phyloP scores from a whole-genome alignment of 2,113 vertebrate species.

The Anoplopoma fimbria region DNA sequence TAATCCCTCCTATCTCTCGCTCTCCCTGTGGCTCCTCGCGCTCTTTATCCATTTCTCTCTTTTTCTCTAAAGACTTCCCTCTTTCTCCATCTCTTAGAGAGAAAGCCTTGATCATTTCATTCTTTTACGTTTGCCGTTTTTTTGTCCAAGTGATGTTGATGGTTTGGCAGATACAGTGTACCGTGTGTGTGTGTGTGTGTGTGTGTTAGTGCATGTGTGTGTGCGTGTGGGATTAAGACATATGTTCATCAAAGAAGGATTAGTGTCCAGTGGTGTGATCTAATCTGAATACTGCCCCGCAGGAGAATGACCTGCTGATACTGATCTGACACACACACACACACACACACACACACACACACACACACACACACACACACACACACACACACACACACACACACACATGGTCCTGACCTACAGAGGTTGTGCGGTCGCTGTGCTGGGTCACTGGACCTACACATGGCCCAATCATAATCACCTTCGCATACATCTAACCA shows the following conservation, averaged over 20 bases:
- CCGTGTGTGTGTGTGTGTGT: neutral
- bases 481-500: slow-evolving; percentile 41
- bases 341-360: slow-evolving; percentile 10
- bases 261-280: slow-evolving; percentile 57
- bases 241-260: slow-evolving; percentile 72
- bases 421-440: slow-evolving; percentile 27
- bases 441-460: slow-evolving; percentile 38
- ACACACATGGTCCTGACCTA: slow-evolving; percentile 36
- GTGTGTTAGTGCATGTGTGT: neutral
- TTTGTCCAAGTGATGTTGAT: neutral
- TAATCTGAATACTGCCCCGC: slow-evolving; percentile 51
- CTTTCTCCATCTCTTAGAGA: neutral
- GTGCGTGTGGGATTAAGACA: slow-evolving; percentile 58
- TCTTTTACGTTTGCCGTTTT: neutral
- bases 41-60: slow-evolving; percentile 2
- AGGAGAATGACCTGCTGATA: slow-evolving; percentile 54
- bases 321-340: slow-evolving; percentile 14
- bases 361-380: slow-evolving; percentile 9
- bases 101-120: neutral
- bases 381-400: slow-evolving; percentile 12
- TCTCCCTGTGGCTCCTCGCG: slow-evolving; percentile 16
- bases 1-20: slow-evolving; percentile 47
- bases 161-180: neutral
- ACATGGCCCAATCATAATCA: slow-evolving; percentile 50
- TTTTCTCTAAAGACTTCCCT: neutral